Base-by-base conservation (phyloP, 2,797 vertebrate species). In the Craterocephalus amniculus region DNA sequence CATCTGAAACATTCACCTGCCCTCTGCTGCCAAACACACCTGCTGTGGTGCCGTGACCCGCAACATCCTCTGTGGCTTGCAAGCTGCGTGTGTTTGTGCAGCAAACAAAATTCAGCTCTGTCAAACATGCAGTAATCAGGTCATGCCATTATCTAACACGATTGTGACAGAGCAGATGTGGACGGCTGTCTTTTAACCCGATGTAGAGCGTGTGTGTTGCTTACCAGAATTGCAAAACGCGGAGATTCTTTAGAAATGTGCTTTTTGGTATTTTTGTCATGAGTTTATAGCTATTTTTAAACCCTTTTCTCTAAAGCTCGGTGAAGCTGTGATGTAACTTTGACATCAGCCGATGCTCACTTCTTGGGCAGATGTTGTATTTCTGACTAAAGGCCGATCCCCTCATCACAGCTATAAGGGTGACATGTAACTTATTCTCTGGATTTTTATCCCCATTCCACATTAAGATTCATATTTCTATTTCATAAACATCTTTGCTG, bases 41-140 rank as follows among this genome's bases (percentile, higher is more conserved):
- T 72, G 72, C 83, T 79, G 83, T 62, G 79, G 20, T 43, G 62
- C 62, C 73, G 36, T 84, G 80, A 78, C 83, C 80, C 69, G 76
- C 48, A 72, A 71, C 65, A 66, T 10, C 45, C 12, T 54, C 4
- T 72, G 45, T 57, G 36, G 45, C 29, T 38, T 4, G 35, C 32
- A 29, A 11, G 12, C 61, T 58, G 38, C 40, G 43, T 63, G 24
- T 63, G 18, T 51, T 24, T 73, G 58, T 75, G 52, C 45, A 4
- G 43, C 18, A 35, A 43, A 62, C 34, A 43, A 51, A 59, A 65
- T 74, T 52, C 22, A n/a, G 35, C 54, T 76, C 26, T 1, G 32
- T 68, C 29, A 73, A 43, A 63, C 14, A 3, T 3, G 13, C 36
- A 54, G 54, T 70, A 88, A 80, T 82, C 70, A 68, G 81, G 83